These are phyloP conservation scores for Orchesella flavescens DNA, from an alignment of 2,888 invertebrate species.

Conservation along the genomic window DNA sequence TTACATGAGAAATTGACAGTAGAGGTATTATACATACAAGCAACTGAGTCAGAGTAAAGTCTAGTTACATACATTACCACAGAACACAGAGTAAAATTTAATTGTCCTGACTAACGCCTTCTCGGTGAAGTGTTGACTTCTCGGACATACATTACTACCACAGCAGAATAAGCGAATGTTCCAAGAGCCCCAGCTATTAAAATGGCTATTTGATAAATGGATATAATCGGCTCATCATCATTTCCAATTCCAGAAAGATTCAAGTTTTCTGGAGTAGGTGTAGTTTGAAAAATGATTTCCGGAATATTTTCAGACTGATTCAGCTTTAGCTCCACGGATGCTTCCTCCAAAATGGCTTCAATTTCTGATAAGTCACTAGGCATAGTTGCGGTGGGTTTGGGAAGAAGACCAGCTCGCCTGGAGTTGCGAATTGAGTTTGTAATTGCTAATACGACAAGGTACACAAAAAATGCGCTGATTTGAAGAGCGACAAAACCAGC, in stretches of 20 bases:
- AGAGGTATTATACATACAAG: too few species aligned
- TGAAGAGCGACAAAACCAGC: slow-evolving; percentile 53
- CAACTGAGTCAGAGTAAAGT: too few species aligned
- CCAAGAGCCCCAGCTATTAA: slow-evolving; percentile 34
- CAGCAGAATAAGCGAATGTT: slow-evolving; percentile 37
- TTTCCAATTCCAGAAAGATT: not conserved
- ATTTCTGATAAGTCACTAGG: slow-evolving; percentile 1
- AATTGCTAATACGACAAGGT: slow-evolving; percentile 33
- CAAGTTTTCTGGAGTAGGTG: not conserved
- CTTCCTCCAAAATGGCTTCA: slow-evolving; percentile 23
- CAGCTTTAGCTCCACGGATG: slow-evolving; percentile 1
- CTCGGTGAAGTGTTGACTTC: slow-evolving; percentile 1
- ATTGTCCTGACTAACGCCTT: not conserved
- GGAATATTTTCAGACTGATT: not conserved
- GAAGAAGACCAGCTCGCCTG: not conserved
- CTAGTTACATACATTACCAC: too few species aligned
- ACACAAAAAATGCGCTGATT: slow-evolving; percentile 53
- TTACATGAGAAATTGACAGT: too few species aligned
- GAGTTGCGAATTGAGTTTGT: slow-evolving; percentile 19
- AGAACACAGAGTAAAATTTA: too few species aligned
- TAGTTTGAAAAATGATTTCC: not conserved
- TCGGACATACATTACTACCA: slow-evolving; percentile 38
- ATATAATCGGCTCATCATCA: slow-evolving; percentile 38
- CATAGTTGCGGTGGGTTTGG: not conserved
- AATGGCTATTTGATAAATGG: slow-evolving; percentile 35